Percentiles rank a stretch among this genome's conserved stretches.
phyloP scores from a whole-genome alignment of 37 sponge, comb jelly and placozoan genomes.

The Oscarella lobularis region DNA sequence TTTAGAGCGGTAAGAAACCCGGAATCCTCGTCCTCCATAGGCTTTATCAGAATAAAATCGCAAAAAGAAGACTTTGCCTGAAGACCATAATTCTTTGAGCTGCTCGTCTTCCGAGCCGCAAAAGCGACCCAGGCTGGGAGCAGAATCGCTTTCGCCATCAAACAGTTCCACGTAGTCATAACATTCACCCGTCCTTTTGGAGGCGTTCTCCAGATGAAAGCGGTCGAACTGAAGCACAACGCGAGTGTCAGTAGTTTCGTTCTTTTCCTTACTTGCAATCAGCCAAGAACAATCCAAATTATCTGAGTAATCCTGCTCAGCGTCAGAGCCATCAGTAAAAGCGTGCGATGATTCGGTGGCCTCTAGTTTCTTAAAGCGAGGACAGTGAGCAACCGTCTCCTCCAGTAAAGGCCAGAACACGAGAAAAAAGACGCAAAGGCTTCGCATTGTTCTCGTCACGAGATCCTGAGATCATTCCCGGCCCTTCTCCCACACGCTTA shows the following conservation, averaged over 20 bases:
- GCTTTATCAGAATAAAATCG: neutral
- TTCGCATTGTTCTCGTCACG: too few relatives aligned
- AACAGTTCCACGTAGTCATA: neutral
- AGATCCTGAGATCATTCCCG: too few relatives aligned
- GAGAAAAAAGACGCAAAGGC: too few relatives aligned
- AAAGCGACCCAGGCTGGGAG: neutral
- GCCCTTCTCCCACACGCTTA: too few relatives aligned
- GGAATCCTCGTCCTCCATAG: neutral
- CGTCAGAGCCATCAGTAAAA: too few relatives aligned
- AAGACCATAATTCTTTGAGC: neutral
- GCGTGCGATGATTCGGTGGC: too few relatives aligned
- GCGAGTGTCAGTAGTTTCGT: neutral
- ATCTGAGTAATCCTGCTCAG: neutral
- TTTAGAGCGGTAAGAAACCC: neutral
- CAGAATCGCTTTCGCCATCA: neutral
- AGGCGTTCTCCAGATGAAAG: neutral
- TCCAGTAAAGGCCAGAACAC: too few relatives aligned
- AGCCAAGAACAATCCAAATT: neutral
- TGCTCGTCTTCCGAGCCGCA: neutral
- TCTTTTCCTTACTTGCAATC: too few relatives aligned
- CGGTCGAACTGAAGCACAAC: neutral
- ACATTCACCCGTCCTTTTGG: neutral
- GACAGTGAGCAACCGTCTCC: too few relatives aligned
- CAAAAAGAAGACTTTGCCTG: neutral
- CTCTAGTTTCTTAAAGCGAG: too few relatives aligned